phyloP scores from a whole-genome alignment of 2,797 vertebrate genomes.

The Poecilia gillii region DNA sequence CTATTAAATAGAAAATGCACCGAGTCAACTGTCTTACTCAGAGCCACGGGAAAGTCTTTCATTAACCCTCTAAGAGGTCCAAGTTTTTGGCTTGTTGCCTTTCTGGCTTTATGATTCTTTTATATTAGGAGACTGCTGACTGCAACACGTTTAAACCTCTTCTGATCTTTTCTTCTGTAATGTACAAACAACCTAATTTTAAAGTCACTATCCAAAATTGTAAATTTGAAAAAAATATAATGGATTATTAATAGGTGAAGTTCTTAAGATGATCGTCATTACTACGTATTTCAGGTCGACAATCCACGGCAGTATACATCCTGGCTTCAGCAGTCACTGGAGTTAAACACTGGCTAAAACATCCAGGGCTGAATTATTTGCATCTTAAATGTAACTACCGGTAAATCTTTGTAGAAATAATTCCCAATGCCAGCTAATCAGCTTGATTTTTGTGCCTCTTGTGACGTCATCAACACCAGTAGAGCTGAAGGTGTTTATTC shows the following conservation, averaged over 20 bases:
- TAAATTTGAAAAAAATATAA: neutral
- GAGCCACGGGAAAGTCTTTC: neutral
- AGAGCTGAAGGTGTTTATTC: neutral
- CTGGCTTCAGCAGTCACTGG: neutral
- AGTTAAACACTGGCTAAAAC: neutral
- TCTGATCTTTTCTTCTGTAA: neutral
- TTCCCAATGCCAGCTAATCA: neutral
- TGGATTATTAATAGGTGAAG: neutral
- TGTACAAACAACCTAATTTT: neutral
- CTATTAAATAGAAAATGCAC: neutral
- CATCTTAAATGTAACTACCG: neutral
- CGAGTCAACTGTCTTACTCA: neutral
- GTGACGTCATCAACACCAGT: neutral
- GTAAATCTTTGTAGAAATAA: neutral
- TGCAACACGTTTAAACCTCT: neutral
- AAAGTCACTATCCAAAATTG: neutral
- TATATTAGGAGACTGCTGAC: conserved; percentile 45
- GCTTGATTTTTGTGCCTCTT: neutral
- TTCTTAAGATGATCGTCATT: neutral
- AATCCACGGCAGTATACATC: neutral
- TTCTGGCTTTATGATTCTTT: conserved; percentile 34
- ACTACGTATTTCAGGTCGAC: neutral
- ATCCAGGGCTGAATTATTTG: neutral
- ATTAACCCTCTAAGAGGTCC: neutral
- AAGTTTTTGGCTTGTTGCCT: conserved; percentile 1